Base-by-base conservation (phyloP, 2,113 vertebrate species). In the Urocolius indicus region DNA sequence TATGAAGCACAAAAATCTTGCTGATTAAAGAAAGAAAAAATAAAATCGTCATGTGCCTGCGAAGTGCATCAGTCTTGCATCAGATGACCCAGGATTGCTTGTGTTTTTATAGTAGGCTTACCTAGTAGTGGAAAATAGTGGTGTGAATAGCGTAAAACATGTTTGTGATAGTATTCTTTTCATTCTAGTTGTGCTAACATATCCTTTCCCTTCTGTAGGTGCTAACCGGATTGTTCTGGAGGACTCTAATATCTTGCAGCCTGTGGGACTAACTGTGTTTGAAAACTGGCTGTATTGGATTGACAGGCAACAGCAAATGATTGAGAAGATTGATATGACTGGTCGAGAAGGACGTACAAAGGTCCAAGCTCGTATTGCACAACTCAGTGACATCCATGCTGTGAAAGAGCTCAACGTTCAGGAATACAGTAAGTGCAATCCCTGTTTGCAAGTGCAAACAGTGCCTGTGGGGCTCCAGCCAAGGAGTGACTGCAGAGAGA, bases 221-320 rank as follows among this genome's bases (percentile, higher is more conserved):
- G 99, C 99, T 71, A 99, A 99, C 93, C 98, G 99, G 49, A 98
- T 99, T 3, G 99, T 99, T 66, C 97, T 99, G 61, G 99, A 99
- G 41, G 99, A 99, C 96, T 99, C 99, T 21, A 99, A 99, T 92
- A 99, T 99, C 91, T 97, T 99, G 94, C 99, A 99, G 97, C 99
- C 99, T 3, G 99, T 99, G 49, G 99, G 99, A 2, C 97, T 99
- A 55, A 99, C 99, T 1, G 99, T 99, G 3, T 99, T 99, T 88
- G 99, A 99, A 74, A 98, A 98, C 87, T 99, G 99, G 98, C 98
- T 99, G 21, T 99, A 99, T 95, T 99, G 99, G 99, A 99, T 99
- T 83, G 99, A 99, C 97, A 98, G 98, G 62, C 99, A 99, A 94
- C 99, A 99, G 95, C 99, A 99, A 97, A 99, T 99, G 99, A 99